These are phyloP conservation scores for Eupeodes corollae DNA, from an alignment of 1,140 invertebrate species.

Conservation along the genomic window DNA sequence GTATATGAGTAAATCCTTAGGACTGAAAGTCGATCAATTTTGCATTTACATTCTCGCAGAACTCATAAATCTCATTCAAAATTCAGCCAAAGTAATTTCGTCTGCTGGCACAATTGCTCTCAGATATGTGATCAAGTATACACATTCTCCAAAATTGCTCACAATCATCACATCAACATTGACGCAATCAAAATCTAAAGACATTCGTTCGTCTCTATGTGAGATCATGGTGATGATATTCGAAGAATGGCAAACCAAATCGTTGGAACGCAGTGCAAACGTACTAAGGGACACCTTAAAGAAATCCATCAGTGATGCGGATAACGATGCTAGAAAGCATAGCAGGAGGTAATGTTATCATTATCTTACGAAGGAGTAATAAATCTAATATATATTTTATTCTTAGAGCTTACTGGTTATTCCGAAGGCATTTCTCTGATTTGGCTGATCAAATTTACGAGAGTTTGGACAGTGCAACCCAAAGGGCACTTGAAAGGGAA, in stretches of 20 bases:
- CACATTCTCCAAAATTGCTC: conserved; percentile 71
- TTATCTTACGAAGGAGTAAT: not conserved
- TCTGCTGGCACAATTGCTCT: conserved; percentile 78
- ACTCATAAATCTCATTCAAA: conserved; percentile 85
- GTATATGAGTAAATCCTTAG: conserved; percentile 73
- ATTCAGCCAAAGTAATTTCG: conserved; percentile 92
- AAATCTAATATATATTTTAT: conserved; percentile 9
- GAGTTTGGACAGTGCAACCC: conserved; percentile 71
- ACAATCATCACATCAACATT: conserved; percentile 75
- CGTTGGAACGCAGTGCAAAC: conserved; percentile 70
- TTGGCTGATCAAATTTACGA: conserved; percentile 76
- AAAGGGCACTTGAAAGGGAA: conserved; percentile 66
- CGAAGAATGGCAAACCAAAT: conserved; percentile 69
- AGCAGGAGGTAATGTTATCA: conserved; percentile 51
- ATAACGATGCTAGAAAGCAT: conserved; percentile 69
- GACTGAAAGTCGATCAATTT: conserved; percentile 74
- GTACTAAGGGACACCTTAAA: conserved; percentile 75
- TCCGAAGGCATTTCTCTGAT: conserved; percentile 81
- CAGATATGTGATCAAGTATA: conserved; percentile 80
- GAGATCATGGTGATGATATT: conserved; percentile 79
- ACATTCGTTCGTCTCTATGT: conserved; percentile 65
- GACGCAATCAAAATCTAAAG: conserved; percentile 75
- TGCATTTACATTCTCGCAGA: conserved; percentile 68
- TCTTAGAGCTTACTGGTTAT: conserved; percentile 78
- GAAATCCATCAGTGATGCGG: conserved; percentile 84